These are phyloP conservation scores for Scophthalmus maximus DNA, from an alignment of 2,113 vertebrate genomes.

Conservation along the genomic window DNA sequence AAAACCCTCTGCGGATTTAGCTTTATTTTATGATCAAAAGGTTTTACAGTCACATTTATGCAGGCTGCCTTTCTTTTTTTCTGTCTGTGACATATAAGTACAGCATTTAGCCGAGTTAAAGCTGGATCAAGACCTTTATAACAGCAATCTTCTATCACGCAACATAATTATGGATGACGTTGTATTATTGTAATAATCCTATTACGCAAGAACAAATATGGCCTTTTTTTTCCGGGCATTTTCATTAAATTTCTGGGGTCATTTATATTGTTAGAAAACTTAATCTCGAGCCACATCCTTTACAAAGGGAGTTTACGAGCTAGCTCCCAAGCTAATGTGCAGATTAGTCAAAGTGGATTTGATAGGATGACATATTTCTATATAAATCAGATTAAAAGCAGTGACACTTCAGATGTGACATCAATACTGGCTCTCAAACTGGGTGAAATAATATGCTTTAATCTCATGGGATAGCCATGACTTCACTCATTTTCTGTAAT, in stretches of 20 bases:
- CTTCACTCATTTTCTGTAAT: slow-evolving; percentile 74
- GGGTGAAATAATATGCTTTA: slow-evolving; percentile 67
- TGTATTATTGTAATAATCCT: slow-evolving; percentile 76
- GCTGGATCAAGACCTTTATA: slow-evolving; percentile 58
- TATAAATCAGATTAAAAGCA: slow-evolving; percentile 82
- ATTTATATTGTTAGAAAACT: slow-evolving; percentile 35
- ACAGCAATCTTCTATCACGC: slow-evolving; percentile 53
- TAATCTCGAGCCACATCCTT: slow-evolving; percentile 27
- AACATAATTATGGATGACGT: slow-evolving; percentile 55
- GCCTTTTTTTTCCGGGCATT: slow-evolving; percentile 34
- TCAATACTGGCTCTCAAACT: slow-evolving; percentile 61
- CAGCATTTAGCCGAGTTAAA: slow-evolving; percentile 34
- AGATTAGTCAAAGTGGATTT: slow-evolving; percentile 76
- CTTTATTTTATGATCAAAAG: neutral
- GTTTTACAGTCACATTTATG: slow-evolving; percentile 3
- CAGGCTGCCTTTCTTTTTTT: neutral
- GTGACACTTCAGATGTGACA: slow-evolving; percentile 70
- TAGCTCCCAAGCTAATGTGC: slow-evolving; percentile 64
- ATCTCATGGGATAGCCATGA: slow-evolving; percentile 73
- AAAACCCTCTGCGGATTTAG: neutral
- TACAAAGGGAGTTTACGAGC: slow-evolving; percentile 56
- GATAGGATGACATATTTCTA: slow-evolving; percentile 76
- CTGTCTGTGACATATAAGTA: neutral
- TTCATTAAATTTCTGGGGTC: slow-evolving; percentile 51
- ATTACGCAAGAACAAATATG: slow-evolving; percentile 73